These are phyloP conservation scores for Agonopterix arenella DNA, from an alignment of 2,888 invertebrate genomes.

Conservation along the genomic window DNA sequence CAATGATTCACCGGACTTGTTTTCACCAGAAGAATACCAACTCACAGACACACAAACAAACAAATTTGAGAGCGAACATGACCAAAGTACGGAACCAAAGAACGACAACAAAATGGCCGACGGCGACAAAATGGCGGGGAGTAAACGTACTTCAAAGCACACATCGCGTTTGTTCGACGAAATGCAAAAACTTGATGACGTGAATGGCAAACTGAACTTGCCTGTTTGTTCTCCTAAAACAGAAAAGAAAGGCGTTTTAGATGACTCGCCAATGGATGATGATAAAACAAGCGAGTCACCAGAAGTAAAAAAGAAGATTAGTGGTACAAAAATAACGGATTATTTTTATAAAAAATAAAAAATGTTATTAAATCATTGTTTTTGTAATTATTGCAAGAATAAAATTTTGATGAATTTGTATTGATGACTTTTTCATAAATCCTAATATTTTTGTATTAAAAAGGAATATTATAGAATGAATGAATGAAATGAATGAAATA, in stretches of 20 bases:
- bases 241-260: constrained; percentile 4
- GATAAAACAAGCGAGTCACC: constrained; percentile 24
- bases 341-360: constrained; percentile 32
- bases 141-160: constrained; percentile 6
- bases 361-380: too few species aligned
- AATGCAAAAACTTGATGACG: constrained; percentile 41
- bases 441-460: too few species aligned
- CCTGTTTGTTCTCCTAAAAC: constrained; percentile 11
- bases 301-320: constrained; percentile 49
- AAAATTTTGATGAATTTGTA: too few species aligned
- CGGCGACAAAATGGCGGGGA: not conserved
- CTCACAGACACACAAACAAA: constrained; percentile 9
- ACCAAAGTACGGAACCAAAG: not conserved
- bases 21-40: constrained; percentile 40
- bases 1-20: constrained; percentile 44
- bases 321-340: constrained; percentile 59
- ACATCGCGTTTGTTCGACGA: constrained; percentile 36
- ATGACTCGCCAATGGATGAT: constrained; percentile 15
- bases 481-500: too few species aligned
- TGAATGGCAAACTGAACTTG: constrained; percentile 36
- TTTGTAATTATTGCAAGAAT: too few species aligned
- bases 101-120: constrained; percentile 3
- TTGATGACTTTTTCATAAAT: too few species aligned
- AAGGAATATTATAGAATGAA: too few species aligned
- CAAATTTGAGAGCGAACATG: not conserved